Conservation (phyloP, 2,797 vertebrate genomes). For the Valencia hispanica region DNA sequence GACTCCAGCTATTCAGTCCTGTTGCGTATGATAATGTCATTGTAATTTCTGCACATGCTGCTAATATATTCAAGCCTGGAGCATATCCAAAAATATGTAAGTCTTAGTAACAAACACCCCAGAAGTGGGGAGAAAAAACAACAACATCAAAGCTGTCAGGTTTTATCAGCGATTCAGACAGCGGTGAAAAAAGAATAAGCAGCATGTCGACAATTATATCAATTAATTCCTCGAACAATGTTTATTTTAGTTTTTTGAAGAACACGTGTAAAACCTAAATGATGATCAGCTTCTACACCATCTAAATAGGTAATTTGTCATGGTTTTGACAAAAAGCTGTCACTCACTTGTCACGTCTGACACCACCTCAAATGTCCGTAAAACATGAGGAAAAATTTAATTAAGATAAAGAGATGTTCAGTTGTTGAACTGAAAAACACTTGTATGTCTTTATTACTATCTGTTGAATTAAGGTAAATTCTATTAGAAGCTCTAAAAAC, state of each 20-base stretch:
- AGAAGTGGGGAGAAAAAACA: background rate
- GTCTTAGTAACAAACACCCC: conserved; percentile 14
- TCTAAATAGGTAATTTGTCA: background rate
- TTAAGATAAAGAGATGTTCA: background rate
- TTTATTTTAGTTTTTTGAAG: background rate
- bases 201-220: background rate
- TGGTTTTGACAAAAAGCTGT: background rate
- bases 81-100: conserved; percentile 8
- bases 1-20: conserved; percentile 12
- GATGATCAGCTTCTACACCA: background rate
- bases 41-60: conserved; percentile 12
- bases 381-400: background rate
- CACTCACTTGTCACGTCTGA: background rate
- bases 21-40: background rate
- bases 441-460: background rate
- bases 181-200: background rate
- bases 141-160: background rate
- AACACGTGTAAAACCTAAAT: background rate
- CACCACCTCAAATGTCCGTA: background rate
- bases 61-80: conserved; percentile 36
- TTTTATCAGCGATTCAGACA: conserved; percentile 8
- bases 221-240: background rate
- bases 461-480: background rate
- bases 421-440: background rate
- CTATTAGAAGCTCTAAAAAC: too few species aligned